A percentile compares a stretch with the other conserved stretches of the same genome.
Conservation (phyloP, 2,113 vertebrate species). For the Circaetus cinerascens region DNA sequence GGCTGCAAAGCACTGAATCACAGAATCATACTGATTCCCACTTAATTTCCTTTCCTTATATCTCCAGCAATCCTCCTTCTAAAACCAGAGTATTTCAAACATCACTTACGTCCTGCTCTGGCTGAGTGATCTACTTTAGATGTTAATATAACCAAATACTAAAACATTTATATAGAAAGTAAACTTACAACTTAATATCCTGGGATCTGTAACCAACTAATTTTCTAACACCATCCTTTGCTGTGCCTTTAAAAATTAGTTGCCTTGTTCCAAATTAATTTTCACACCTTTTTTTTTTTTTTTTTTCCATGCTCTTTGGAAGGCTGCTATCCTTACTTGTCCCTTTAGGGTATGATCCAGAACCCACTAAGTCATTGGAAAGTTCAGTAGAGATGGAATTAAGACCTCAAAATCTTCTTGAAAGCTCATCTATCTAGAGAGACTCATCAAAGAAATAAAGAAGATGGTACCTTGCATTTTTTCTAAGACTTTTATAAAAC, state of each 20-base stretch:
- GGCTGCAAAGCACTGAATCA: not conserved
- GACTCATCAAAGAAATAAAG: not conserved
- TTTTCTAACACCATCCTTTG: not conserved
- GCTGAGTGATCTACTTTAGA: not conserved
- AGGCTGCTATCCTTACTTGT: not conserved
- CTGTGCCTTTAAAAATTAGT: not conserved
- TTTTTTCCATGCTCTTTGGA: not conserved
- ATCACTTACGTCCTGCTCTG: not conserved
- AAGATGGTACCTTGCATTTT: not conserved
- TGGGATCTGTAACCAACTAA: fast-evolving
- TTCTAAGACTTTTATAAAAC: not conserved
- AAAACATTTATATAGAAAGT: not conserved
- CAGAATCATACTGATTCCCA: not conserved
- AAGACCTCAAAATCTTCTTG: not conserved
- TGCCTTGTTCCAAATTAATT: not conserved
- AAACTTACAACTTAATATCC: not conserved
- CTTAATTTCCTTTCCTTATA: not conserved
- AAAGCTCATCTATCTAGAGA: not conserved
- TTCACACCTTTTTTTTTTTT: not conserved
- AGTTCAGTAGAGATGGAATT: not conserved
- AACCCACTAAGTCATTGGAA: not conserved
- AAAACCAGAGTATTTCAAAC: not conserved
- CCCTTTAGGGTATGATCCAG: not conserved
- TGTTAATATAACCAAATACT: not conserved
- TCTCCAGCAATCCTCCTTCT: not conserved